Evolutionary conservation across 2,888 invertebrate species (phyloP), one percentile per base, ranked within the genome.

Genomic region (Caradrina kadenii): DNA sequence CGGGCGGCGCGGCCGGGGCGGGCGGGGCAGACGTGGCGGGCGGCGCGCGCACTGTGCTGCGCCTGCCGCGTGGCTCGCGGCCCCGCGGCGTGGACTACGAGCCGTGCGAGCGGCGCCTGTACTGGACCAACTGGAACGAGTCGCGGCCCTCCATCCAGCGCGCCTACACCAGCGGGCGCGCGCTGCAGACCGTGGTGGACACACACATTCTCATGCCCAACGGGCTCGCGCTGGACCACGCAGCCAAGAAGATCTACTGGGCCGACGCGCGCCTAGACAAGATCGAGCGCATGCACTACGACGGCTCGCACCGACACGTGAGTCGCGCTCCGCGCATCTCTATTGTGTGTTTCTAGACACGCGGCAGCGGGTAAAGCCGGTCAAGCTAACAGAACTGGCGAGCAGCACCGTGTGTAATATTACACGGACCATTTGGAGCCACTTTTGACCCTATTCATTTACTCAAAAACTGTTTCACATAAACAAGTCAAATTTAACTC

Each of bases 111-210:
- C 93, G 80, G 84, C 96, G 96, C 19, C 93, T 98, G 60, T 99
- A 98, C 93, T 99, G 98, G 98, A 98, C 98, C 11, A 98, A 99
- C 94, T 99, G 99, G 98, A 98, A 98, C 93, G 97, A 97, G 73
- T 96, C 97, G 66, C 96, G 97, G 58, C 98, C 99, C 0, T 96
- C 97, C 78, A 98, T 99, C 82, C 98, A 98, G 93, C 96, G 98
- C 76, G 97, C 98, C 2, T 97, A 96, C 87, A 92, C 96, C 42
- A 96, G 96, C 79, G 98, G 98, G 1, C 97, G 96, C 84, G 96
- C 96, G 13, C 93, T 97, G 45, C 97, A 98, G 88, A 96, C 97
- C 50, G 97, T 98, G 68, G 97, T 98, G 56, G 54, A 87, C 63
- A 97, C 97, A 1, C 97, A 98, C 68, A 98, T 99, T 78, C 96